These are phyloP conservation scores for Sebastes elongatus DNA, from an alignment of 2,797 vertebrate genomes.

Conservation along the genomic window DNA sequence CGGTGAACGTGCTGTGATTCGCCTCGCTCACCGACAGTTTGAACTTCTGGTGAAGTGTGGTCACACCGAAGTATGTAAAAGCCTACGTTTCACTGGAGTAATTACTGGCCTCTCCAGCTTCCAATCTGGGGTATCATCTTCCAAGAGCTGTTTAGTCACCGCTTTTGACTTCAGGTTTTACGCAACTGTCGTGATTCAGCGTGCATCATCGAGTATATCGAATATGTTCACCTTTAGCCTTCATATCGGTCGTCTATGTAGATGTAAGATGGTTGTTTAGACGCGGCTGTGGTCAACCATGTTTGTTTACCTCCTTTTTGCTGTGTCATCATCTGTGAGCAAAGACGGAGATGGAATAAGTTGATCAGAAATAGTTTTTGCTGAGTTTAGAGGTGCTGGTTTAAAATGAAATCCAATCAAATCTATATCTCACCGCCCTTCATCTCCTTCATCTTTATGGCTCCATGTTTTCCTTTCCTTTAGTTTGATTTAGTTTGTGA, in stretches of 20 bases:
- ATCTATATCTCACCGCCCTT: background rate
- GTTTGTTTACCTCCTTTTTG: slow-evolving; percentile 40
- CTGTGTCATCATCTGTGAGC: background rate
- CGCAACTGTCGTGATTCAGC: slow-evolving; percentile 48
- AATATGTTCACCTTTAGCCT: background rate
- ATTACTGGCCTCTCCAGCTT: slow-evolving; percentile 19
- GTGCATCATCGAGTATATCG: slow-evolving; percentile 40
- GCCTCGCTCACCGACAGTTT: slow-evolving; percentile 35
- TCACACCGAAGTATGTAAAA: slow-evolving; percentile 33
- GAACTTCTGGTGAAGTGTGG: slow-evolving; percentile 40
- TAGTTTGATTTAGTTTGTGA: background rate
- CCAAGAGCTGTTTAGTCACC: slow-evolving; percentile 50
- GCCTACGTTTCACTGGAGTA: slow-evolving; percentile 2
- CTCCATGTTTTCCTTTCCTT: background rate
- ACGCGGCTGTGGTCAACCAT: slow-evolving; percentile 43
- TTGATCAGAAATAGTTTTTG: background rate
- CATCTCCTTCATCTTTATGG: too few relatives aligned
- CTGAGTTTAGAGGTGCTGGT: background rate
- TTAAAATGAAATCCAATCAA: background rate
- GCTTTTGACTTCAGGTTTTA: slow-evolving; percentile 22
- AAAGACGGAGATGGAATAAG: background rate
- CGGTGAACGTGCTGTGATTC: slow-evolving; percentile 28
- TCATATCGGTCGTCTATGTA: slow-evolving; percentile 12
- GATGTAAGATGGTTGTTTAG: slow-evolving; percentile 17
- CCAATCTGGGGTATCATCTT: slow-evolving; percentile 11